phyloP scores from a whole-genome alignment of 1,140 invertebrate species.

The Cydia pomonella region DNA sequence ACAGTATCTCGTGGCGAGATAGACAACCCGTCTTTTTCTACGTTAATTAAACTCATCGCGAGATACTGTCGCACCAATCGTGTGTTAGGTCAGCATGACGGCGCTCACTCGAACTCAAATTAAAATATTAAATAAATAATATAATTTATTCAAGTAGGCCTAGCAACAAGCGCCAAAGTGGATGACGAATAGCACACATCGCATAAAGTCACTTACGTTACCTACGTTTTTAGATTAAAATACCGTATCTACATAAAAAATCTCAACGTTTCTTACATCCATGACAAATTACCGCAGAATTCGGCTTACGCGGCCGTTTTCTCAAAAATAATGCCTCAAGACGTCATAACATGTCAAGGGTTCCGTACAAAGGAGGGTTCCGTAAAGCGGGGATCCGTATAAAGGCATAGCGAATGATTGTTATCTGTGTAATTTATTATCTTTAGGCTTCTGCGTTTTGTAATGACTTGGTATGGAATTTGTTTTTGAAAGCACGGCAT shows the following conservation, averaged over 20 bases:
- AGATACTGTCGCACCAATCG: too few relatives aligned
- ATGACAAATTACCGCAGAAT: conserved; percentile 14
- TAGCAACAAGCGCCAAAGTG: too few relatives aligned
- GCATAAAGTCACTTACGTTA: too few relatives aligned
- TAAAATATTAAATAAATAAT: too few relatives aligned
- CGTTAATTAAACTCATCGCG: too few relatives aligned
- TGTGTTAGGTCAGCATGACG: too few relatives aligned
- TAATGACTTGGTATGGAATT: neutral
- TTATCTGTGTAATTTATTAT: conserved; percentile 6
- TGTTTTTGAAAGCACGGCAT: neutral
- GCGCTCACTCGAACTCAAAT: too few relatives aligned
- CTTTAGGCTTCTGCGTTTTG: neutral
- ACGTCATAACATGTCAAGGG: conserved; percentile 5
- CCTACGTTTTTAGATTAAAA: too few relatives aligned
- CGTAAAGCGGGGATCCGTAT: neutral
- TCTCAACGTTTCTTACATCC: neutral
- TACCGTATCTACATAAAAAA: neutral
- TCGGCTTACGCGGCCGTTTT: conserved; percentile 13
- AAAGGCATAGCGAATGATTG: neutral
- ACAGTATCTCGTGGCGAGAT: too few relatives aligned
- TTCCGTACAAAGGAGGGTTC: conserved; percentile 5
- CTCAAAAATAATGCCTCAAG: conserved; percentile 28
- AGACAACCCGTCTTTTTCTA: too few relatives aligned
- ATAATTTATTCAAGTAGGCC: too few relatives aligned
- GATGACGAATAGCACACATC: too few relatives aligned